phyloP scores from a whole-genome alignment of 2,888 invertebrate genomes.

The Thereva nobilitata region DNA sequence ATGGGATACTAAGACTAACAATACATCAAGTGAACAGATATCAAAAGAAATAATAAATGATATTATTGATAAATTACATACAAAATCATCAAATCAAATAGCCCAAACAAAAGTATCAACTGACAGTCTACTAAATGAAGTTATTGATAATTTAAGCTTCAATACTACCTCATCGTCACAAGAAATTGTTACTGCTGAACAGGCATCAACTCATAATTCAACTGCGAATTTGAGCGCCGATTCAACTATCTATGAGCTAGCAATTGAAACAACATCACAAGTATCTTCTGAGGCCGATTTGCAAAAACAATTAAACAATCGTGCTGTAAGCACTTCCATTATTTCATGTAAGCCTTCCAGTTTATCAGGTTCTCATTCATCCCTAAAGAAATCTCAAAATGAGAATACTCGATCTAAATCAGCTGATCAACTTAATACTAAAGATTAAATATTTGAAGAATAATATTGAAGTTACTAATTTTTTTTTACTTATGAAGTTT shows the following conservation, averaged over 20 bases:
- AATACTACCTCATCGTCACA: too few relatives aligned
- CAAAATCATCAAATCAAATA: neutral
- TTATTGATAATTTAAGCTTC: neutral
- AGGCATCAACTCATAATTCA: too few relatives aligned
- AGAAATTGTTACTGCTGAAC: too few relatives aligned
- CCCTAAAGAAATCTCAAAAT: neutral
- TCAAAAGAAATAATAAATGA: neutral
- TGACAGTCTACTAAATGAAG: neutral
- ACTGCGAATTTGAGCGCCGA: too few relatives aligned
- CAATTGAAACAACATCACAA: constrained; percentile 5
- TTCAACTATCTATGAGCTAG: neutral
- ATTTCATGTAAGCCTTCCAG: neutral
- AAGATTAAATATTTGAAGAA: neutral
- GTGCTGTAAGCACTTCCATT: constrained; percentile 15
- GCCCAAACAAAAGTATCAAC: too few relatives aligned
- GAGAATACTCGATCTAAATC: constrained; percentile 15
- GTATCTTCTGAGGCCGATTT: neutral
- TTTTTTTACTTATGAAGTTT: neutral
- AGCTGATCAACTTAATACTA: constrained; percentile 5
- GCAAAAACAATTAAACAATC: neutral
- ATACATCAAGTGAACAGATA: neutral
- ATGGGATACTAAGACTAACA: constrained; percentile 1
- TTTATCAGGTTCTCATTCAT: neutral
- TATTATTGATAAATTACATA: neutral
- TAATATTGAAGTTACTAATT: constrained; percentile 16